These are phyloP conservation scores for Anthopleura xanthogrammica DNA, from an alignment of 92 coral and sea anemone species.

Conservation along the genomic window DNA sequence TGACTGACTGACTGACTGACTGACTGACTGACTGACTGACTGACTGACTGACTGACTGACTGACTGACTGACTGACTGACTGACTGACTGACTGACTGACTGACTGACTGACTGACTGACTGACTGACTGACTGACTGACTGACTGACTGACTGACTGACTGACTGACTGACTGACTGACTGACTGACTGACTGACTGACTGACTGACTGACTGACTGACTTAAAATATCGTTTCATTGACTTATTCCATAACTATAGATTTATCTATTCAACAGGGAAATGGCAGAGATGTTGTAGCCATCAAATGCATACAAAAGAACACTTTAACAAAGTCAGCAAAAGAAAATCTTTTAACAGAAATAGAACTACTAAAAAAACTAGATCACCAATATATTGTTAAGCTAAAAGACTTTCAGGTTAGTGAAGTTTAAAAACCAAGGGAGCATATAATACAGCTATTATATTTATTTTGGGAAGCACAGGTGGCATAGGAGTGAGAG, in stretches of 20 bases:
- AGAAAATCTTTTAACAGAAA: slow-evolving; percentile 91
- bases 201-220: background rate
- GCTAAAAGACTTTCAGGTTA: slow-evolving; percentile 91
- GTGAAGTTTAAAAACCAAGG: background rate
- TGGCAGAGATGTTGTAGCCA: slow-evolving; percentile 93
- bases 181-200: no score
- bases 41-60: no score
- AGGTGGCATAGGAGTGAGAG: no score
- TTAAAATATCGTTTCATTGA: background rate
- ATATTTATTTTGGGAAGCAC: background rate
- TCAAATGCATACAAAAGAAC: slow-evolving; percentile 82
- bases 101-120: no score
- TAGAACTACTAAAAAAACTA: slow-evolving; percentile 81
- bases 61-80: no score
- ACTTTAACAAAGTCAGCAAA: slow-evolving; percentile 83
- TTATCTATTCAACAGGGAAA: slow-evolving; percentile 56
- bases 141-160: no score
- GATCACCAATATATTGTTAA: slow-evolving; percentile 89
- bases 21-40: no score
- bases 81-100: no score
- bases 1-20: no score
- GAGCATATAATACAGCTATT: no score
- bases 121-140: no score
- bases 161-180: no score
- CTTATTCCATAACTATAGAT: background rate